phyloP scores from a whole-genome alignment of 2,797 vertebrate species.

The Pipistrellus pipistrellus region DNA sequence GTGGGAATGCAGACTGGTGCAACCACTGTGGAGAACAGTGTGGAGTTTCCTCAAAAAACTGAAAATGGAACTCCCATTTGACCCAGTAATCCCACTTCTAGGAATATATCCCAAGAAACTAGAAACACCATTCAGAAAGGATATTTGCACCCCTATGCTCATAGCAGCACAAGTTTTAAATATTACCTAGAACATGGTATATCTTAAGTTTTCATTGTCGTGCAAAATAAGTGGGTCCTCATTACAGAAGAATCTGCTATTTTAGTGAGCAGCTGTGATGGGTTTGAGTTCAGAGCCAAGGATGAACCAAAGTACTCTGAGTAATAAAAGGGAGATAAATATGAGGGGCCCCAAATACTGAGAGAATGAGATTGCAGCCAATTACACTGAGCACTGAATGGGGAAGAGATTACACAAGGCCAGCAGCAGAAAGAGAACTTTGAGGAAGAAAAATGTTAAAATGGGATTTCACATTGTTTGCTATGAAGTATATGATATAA shows the following conservation, averaged over 20 bases:
- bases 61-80: too few species aligned
- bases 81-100: too few species aligned
- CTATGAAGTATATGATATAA: background rate
- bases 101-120: too few species aligned
- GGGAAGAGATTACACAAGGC: background rate
- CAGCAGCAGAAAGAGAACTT: background rate
- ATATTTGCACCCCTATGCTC: too few species aligned
- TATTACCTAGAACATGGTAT: background rate
- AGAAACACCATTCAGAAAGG: too few species aligned
- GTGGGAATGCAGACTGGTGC: too few species aligned
- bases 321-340: slow-evolving; percentile 12
- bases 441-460: background rate
- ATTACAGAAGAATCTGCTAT: background rate
- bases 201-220: background rate
- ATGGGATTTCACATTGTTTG: background rate
- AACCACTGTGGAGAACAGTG: too few species aligned
- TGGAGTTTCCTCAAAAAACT: too few species aligned
- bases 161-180: too few species aligned
- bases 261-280: background rate
- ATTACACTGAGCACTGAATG: background rate
- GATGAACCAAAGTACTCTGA: background rate
- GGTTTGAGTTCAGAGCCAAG: slow-evolving; percentile 23
- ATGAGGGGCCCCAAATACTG: background rate
- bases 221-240: background rate
- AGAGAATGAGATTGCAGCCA: background rate